Base-by-base conservation (phyloP, 2,113 vertebrate species). In the Passerina amoena region DNA sequence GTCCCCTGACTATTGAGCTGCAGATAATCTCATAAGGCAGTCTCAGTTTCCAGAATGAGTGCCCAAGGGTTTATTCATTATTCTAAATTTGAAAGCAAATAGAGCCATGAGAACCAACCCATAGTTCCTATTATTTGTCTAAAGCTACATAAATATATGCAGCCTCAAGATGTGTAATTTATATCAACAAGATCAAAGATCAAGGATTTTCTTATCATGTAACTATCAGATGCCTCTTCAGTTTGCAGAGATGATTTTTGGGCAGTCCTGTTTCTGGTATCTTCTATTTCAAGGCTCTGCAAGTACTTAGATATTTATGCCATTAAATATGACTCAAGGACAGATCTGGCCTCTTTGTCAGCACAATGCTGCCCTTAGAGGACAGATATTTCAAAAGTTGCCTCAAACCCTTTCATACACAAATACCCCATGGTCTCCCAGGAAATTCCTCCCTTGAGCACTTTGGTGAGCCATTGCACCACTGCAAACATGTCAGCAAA, bases 21-120 rank as follows among this genome's bases (percentile, higher is more conserved):
- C 93, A 93, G 92, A 91, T 92, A 94, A 94, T 96, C 93, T 96
- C 95, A 75, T 75, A 96, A 96, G 94, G 68, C 72, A 86, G 51
- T 25, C 68, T 95, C 60, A 68, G 84, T 68, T 95, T 95, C 83
- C 71, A 76, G 88, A 94, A 91, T 95, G 89, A 82, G 63, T 75
- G 83, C 95, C 84, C 86, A 61, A 68, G 86, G 82, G 83, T 97
- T 97, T 95, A 68, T 82, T 92, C 86, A 88, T 91, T 96, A 70
- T 44, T 87, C 44, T 59, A 85, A 95, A 92, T 86, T 80, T 80
- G 83, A 84, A 94, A 94, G 61, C 47, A 96, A 89, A 94, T 27
- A 96, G 77, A 86, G 72, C 73, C 85, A 57, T 0, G 0, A 78
- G 95, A 94, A 38, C 48, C 88, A 94, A 28, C 66, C 80, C 33